These are phyloP conservation scores for Nothobranchius kuhntae DNA, from an alignment of 2,113 vertebrate genomes.

Conservation along the genomic window DNA sequence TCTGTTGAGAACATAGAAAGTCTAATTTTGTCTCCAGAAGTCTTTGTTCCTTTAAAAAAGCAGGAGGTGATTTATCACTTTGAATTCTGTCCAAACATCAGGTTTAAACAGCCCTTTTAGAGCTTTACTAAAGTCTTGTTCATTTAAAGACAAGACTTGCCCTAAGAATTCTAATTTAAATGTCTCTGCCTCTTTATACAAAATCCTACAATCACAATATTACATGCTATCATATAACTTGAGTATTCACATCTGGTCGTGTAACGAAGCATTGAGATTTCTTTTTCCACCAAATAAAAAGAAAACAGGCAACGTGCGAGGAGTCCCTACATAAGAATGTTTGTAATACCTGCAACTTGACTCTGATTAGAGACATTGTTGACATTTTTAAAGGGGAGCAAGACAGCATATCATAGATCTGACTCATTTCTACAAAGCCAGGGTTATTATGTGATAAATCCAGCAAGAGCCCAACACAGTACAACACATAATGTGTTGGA, in stretches of 20 bases:
- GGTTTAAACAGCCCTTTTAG: slow-evolving; percentile 42
- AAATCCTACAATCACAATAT: background rate
- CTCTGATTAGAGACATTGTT: too few species aligned
- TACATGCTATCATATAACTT: background rate
- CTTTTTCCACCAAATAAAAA: too few species aligned
- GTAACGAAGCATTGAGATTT: too few species aligned
- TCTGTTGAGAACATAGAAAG: slow-evolving; percentile 18
- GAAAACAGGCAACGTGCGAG: too few species aligned
- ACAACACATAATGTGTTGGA: too few species aligned
- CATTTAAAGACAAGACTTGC: slow-evolving; percentile 23
- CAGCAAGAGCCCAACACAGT: too few species aligned
- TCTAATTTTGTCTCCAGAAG: slow-evolving; percentile 29
- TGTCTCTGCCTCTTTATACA: slow-evolving; percentile 4
- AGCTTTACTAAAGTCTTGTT: slow-evolving; percentile 21
- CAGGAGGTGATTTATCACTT: slow-evolving; percentile 30
- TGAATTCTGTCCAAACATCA: slow-evolving; percentile 21
- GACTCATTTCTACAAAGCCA: too few species aligned
- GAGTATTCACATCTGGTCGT: background rate
- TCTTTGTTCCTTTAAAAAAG: slow-evolving; percentile 33
- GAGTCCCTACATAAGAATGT: too few species aligned
- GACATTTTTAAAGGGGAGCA: too few species aligned
- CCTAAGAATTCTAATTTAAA: slow-evolving; percentile 19
- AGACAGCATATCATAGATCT: too few species aligned
- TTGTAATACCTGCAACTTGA: too few species aligned
- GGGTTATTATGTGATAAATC: too few species aligned